Conservation (phyloP, 2,797 vertebrate genomes). For the Phalanger gymnotis region DNA sequence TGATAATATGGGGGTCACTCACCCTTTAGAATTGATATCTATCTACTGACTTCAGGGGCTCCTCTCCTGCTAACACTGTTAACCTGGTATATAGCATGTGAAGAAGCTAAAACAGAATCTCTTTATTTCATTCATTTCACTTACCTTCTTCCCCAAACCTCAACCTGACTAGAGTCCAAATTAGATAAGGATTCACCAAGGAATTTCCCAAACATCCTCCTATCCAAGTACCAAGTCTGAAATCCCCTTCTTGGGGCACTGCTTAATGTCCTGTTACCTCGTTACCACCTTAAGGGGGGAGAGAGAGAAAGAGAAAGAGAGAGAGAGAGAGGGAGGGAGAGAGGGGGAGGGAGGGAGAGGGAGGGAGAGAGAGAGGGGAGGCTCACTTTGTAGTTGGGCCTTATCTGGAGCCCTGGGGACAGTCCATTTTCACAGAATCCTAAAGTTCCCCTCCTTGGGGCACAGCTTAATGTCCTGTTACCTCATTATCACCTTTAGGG, state of each 20-base stretch:
- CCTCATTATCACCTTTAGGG: no score
- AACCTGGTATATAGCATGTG: constrained; percentile 63
- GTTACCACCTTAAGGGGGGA: neutral
- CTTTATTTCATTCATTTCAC: neutral
- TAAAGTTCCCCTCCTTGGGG: no score
- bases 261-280: neutral
- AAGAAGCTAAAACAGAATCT: neutral
- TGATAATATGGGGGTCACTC: constrained; percentile 85
- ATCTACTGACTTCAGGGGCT: neutral
- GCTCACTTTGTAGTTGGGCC: no score
- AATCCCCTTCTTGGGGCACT: neutral
- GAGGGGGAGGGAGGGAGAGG: no score
- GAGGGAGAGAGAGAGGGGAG: no score
- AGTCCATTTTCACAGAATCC: neutral
- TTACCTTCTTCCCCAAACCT: neutral
- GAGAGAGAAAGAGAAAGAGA: no score
- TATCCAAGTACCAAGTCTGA: neutral
- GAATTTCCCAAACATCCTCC: neutral
- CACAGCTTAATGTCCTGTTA: no score
- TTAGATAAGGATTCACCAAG: neutral
- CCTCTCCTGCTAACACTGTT: constrained; percentile 58
- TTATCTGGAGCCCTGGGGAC: no score
- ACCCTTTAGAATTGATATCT: constrained; percentile 65
- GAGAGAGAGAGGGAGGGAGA: no score
- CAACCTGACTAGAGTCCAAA: neutral